These are phyloP conservation scores for Catagonus wagneri DNA, from an alignment of 2,113 vertebrate genomes.

Conservation along the genomic window DNA sequence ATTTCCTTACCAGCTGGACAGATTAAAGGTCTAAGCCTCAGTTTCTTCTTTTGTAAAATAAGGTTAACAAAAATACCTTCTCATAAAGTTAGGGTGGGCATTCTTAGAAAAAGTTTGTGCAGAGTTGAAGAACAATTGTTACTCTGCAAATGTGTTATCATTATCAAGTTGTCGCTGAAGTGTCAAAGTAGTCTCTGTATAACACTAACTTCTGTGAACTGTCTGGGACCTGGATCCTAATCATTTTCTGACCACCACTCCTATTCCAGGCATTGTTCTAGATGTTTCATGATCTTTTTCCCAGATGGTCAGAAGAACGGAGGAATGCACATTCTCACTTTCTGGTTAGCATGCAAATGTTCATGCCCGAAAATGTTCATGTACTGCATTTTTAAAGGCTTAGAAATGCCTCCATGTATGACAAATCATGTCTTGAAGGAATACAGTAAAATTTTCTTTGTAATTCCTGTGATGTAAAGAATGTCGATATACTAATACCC, in stretches of 20 bases:
- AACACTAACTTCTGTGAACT: neutral
- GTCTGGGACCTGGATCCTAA: neutral
- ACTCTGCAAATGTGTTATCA: no score
- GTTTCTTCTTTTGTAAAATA: neutral
- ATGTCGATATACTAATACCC: neutral
- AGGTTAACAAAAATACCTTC: neutral
- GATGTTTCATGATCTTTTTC: neutral
- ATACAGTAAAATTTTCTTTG: neutral
- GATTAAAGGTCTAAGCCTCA: neutral
- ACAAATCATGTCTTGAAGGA: neutral
- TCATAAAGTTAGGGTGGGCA: neutral
- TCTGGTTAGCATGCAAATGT: neutral
- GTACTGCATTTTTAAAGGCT: neutral
- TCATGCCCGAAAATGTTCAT: neutral
- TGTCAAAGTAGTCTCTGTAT: neutral
- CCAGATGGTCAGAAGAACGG: neutral
- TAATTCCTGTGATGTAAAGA: neutral
- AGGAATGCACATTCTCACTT: neutral
- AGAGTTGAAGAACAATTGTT: neutral
- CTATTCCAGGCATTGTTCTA: neutral
- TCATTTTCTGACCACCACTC: neutral
- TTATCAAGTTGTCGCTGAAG: neutral
- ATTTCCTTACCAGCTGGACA: neutral
- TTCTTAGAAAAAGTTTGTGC: neutral
- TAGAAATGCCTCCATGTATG: neutral